Conservation (phyloP, 2,113 vertebrate genomes). For the Cyanoramphus novaezelandiae region DNA sequence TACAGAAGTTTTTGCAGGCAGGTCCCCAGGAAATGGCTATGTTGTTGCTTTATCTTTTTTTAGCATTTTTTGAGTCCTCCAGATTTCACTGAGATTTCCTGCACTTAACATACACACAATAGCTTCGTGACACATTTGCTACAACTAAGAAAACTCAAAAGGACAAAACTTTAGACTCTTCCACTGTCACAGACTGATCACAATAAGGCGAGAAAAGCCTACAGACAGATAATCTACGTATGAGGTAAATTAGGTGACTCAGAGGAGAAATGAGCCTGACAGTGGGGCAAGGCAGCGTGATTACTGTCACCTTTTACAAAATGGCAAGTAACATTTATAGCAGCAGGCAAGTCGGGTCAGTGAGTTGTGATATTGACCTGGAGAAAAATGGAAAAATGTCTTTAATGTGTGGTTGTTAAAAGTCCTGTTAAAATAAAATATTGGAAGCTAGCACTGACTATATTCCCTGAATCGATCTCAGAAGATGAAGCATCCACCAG, state of each 20-base stretch:
- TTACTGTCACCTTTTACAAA: not conserved
- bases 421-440: not conserved
- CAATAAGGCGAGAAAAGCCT: not conserved
- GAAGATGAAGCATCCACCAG: not conserved
- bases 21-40: not conserved
- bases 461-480: not conserved
- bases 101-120: not conserved
- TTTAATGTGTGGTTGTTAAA: not conserved
- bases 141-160: not conserved
- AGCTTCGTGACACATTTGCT: not conserved
- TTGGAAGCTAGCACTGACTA: not conserved
- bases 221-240: not conserved
- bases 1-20: not conserved
- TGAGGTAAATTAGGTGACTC: not conserved
- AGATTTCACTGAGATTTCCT: not conserved
- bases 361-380: not conserved
- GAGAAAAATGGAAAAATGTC: not conserved
- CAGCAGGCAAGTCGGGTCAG: not conserved
- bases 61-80: not conserved
- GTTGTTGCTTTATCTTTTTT: not conserved
- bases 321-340: not conserved
- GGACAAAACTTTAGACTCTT: not conserved
- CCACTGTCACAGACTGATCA: not conserved
- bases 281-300: rapidly evolving
- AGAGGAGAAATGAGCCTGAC: not conserved